These are phyloP conservation scores for Elegia similella DNA, from an alignment of 2,888 invertebrate genomes.

Conservation along the genomic window DNA sequence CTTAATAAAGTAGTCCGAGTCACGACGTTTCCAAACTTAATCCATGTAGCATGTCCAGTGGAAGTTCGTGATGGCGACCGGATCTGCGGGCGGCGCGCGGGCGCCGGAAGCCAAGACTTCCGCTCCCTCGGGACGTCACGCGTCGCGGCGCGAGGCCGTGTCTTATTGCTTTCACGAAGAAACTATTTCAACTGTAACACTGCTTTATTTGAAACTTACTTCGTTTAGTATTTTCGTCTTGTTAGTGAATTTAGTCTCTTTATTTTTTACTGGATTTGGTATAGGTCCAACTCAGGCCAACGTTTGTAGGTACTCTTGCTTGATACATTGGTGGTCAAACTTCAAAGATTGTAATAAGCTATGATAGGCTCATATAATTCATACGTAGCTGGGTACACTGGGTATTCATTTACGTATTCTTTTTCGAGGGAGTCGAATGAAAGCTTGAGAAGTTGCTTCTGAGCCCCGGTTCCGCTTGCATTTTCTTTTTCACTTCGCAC, in stretches of 20 bases:
- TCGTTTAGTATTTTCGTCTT: background rate
- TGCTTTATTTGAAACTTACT: background rate
- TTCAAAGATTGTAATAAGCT: no score
- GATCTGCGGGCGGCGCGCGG: slow-evolving; percentile 69
- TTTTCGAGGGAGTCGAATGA: no score
- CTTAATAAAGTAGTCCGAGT: background rate
- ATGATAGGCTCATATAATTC: no score
- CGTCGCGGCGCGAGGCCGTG: slow-evolving; percentile 52
- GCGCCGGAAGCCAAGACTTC: slow-evolving; percentile 73
- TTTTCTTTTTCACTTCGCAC: no score
- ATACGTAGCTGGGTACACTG: no score
- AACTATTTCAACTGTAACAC: slow-evolving; percentile 25
- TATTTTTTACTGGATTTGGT: background rate
- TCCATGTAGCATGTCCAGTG: slow-evolving; percentile 7
- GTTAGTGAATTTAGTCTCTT: background rate
- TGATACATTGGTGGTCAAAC: no score
- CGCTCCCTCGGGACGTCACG: slow-evolving; percentile 77
- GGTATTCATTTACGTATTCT: no score
- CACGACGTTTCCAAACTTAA: slow-evolving; percentile 7
- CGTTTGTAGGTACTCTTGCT: no score
- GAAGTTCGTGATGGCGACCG: slow-evolving; percentile 51
- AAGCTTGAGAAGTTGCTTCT: no score
- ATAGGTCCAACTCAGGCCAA: no score
- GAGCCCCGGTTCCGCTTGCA: no score
- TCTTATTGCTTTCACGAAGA: slow-evolving; percentile 54